Evolutionary conservation across 2,888 invertebrate species (phyloP), one percentile per base, ranked within the genome.

Genomic region (Tetheella fluctuosa): DNA sequence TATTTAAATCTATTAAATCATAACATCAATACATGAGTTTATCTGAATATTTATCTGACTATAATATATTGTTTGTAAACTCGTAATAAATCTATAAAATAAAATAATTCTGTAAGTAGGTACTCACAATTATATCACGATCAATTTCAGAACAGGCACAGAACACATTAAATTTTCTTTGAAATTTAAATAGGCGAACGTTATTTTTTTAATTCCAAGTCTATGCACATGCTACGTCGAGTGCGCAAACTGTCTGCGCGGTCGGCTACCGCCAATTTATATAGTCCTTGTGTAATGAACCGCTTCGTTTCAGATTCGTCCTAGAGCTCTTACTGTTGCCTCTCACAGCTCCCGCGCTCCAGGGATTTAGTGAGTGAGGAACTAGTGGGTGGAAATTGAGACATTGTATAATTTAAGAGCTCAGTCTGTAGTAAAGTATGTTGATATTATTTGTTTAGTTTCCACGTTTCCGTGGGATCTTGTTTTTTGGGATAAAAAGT

Each of bases 221-320:
- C 64, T 68, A 73, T 76, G 80, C 79, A 79, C 75, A 68, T 67
- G 73, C 62, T 65, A 72, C 70, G 69, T 80, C 65, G 70, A 67
- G 65, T 71, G 69, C 72, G 77, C 79, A 63, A 67, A 88, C 86
- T 87, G 88, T 71, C 76, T 63, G 77, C 75, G 77, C 74, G 75
- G 67, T 67, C 74, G 70, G 63, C 59, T 74, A 74, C 71, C 63
- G 68, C 66, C 79, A 81, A 85, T 84, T 86, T 86, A 86, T 86
- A 88, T 83, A 86, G 85, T 77, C 79, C 81, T 82, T 81, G 83
- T 70, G 73, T 74, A 79, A 71, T 54, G 63, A 69, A 65, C 70
- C 71, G 76, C 71, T 74, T 67, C 63, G 66, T 37, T 71, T 56
- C 73, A 60, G 68, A 69, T 60, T 65, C 67, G 79, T 75, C 75